Base-by-base conservation (phyloP, 30 jellyfish, hydroid and myxozoan genomes). In the Calvadosia cruxmelitensis region DNA sequence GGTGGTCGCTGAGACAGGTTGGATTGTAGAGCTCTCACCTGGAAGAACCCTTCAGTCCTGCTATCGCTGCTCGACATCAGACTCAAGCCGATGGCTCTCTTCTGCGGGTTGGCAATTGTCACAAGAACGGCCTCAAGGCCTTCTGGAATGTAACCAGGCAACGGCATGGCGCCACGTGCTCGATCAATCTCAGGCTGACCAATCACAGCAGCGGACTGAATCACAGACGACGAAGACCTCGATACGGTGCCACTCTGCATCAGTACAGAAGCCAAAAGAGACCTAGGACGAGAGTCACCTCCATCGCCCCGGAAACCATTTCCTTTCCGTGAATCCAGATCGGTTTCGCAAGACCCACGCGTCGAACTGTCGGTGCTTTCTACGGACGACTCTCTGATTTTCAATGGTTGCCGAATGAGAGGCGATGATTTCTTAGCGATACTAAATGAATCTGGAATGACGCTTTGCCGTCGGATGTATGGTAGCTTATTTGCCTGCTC, bases 11-110 rank as follows among this genome's bases (percentile, higher is more conserved):
- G 10, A 42, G 15, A 42, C 10, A 5, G 20, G 57, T 20, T 42
- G 0, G 34, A 12, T 20, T 5, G 10, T 29, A 68, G 15, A 24
- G 20, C 23, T 42, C 70, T 64, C 29, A 88, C 97, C 94, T 82
- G 94, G 63, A 81, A 82, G 67, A 34, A 91, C 1, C 94, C 95
- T 33, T 76, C 80, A 27, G 73, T 61, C 27, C 32, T 62, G 20
- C 57, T 20, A 36, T 70, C 92, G 33, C 50, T 34, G 49, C 86
- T 79, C n/a, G 95, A 85, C 27, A 83, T 94, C 62, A 91, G 85
- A 52, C 95, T 91, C 27, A 91, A 49, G 12, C 99, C 95, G 31
- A 87, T 89, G 23, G 93, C 66, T 28, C 83, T 68, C 28, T 68
- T 69, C 49, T 75, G 80, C 25, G 52, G 68, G 68, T 80, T 80